phyloP scores from a whole-genome alignment of 2,888 invertebrate genomes.

The Coenonympha glycerion region DNA sequence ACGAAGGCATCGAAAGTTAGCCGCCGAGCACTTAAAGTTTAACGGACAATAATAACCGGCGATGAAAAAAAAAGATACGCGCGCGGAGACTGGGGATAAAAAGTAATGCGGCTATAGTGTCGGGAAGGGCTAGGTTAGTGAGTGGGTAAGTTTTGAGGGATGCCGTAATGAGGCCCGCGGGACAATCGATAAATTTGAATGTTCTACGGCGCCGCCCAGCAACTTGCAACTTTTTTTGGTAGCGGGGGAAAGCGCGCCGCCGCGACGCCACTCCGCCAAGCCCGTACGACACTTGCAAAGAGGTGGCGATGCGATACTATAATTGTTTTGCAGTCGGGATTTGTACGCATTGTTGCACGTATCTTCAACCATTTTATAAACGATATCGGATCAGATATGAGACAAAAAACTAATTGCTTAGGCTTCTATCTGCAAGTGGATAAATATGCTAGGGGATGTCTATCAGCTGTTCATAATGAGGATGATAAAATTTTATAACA shows the following conservation, averaged over 20 bases:
- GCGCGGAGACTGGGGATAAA: slow-evolving; percentile 58
- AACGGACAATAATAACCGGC: slow-evolving; percentile 73
- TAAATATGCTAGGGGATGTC: no score
- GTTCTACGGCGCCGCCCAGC: slow-evolving; percentile 70
- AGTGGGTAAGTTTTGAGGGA: slow-evolving; percentile 71
- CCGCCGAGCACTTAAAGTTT: slow-evolving; percentile 74
- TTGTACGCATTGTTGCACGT: not conserved
- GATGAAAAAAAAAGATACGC: slow-evolving; percentile 65
- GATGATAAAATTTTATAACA: no score
- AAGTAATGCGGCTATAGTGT: slow-evolving; percentile 69
- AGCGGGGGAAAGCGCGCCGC: slow-evolving; percentile 62
- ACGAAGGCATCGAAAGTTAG: slow-evolving; percentile 71
- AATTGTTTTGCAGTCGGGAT: not conserved
- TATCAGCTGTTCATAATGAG: no score
- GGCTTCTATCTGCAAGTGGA: no score
- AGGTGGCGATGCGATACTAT: not conserved
- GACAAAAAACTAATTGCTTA: no score
- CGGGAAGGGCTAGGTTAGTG: slow-evolving; percentile 69
- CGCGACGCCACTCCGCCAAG: slow-evolving; percentile 52
- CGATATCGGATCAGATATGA: no score
- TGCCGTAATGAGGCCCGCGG: slow-evolving; percentile 71
- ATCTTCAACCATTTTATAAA: no score
- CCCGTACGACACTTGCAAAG: not conserved
- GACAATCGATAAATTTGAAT: slow-evolving; percentile 77
- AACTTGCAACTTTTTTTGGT: slow-evolving; percentile 75